These are phyloP conservation scores for Orthochromis malagaraziensis DNA, from an alignment of 2,113 vertebrate genomes.

Conservation along the genomic window DNA sequence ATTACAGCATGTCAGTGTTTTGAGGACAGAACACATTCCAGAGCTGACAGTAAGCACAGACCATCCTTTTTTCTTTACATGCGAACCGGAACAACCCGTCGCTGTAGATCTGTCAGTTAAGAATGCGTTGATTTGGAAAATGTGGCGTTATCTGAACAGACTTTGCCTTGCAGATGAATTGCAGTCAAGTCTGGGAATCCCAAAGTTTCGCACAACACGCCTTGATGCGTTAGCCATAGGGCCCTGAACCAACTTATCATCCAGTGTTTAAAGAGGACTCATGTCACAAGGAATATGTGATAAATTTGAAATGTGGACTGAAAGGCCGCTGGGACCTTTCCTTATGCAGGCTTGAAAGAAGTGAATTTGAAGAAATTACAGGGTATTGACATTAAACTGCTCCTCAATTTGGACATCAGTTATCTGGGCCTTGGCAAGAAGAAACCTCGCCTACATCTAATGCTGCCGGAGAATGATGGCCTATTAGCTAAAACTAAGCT, in stretches of 20 bases:
- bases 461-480: not conserved
- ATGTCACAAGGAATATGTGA: not conserved
- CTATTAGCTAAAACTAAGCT: not conserved
- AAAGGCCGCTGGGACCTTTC: not conserved
- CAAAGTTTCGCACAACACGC: not conserved
- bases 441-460: conserved; percentile 2
- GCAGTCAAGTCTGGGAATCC: not conserved
- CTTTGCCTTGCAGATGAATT: not conserved
- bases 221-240: not conserved
- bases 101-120: not conserved
- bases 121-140: not conserved
- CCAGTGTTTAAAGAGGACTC: not conserved
- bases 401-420: not conserved
- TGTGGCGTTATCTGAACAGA: not conserved
- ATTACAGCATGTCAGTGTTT: not conserved
- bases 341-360: not conserved
- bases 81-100: not conserved
- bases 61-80: not conserved
- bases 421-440: not conserved
- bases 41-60: not conserved
- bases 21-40: conserved; percentile 21
- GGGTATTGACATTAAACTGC: not conserved
- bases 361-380: not conserved
- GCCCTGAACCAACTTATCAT: not conserved
- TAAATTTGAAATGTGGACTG: not conserved